phyloP scores from a whole-genome alignment of 1,140 invertebrate genomes.

The Pseudomyrmex flavicornis region DNA sequence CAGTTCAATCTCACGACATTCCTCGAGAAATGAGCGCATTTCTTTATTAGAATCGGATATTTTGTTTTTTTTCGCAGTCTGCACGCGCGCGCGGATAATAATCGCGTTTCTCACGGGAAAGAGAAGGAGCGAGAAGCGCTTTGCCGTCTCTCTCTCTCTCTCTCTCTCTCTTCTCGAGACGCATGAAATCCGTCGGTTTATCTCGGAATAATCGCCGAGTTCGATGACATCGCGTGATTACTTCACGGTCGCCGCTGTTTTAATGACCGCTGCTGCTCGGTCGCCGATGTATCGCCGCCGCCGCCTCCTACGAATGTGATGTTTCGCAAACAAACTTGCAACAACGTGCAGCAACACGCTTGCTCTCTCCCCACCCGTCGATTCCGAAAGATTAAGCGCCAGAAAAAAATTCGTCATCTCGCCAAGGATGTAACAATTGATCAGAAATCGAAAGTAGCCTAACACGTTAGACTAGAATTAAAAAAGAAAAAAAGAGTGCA shows the following conservation, averaged over 20 bases:
- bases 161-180: conserved; percentile 24
- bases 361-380: neutral
- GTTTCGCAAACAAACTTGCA: neutral
- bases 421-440: neutral
- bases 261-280: conserved; percentile 49
- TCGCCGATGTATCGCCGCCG: neutral
- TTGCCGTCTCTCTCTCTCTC: too few species aligned
- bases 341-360: neutral
- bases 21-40: too few species aligned
- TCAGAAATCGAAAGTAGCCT: neutral
- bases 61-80: too few species aligned
- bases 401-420: neutral
- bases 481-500: too few species aligned
- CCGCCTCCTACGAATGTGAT: conserved; percentile 32
- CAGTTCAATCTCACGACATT: too few species aligned
- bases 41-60: too few species aligned
- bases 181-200: conserved; percentile 58
- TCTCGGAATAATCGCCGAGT: conserved; percentile 58
- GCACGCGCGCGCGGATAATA: too few species aligned
- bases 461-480: too few species aligned
- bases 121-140: neutral
- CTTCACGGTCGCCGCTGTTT: conserved; percentile 58
- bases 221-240: conserved; percentile 62
- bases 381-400: conserved; percentile 19
- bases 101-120: neutral